phyloP scores from a whole-genome alignment of 2,797 vertebrate genomes.

The Glossophaga mutica region DNA sequence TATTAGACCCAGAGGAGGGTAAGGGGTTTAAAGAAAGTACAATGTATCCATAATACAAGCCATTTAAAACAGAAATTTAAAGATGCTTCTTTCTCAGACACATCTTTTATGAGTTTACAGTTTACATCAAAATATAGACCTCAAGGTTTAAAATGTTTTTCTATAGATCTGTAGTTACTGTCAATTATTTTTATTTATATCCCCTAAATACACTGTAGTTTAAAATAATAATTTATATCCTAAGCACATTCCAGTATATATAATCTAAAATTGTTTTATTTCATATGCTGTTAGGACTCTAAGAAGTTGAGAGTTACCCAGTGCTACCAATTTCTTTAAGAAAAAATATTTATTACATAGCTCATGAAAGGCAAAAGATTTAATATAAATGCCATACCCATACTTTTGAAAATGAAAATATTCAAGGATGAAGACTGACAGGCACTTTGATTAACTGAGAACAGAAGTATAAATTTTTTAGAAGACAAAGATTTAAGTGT shows the following conservation, averaged over 20 bases:
- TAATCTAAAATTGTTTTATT: background rate
- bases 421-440: background rate
- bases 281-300: background rate
- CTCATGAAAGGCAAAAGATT: background rate
- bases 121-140: background rate
- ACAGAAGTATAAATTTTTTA: background rate
- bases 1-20: background rate
- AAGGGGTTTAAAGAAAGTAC: background rate
- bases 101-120: background rate
- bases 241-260: background rate
- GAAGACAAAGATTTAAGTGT: background rate
- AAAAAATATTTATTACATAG: slow-evolving; percentile 15
- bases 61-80: background rate
- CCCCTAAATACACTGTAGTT: background rate
- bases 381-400: background rate
- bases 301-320: background rate
- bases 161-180: background rate
- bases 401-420: slow-evolving; percentile 12
- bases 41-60: background rate
- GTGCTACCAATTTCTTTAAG: background rate
- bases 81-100: background rate
- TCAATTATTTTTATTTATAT: background rate
- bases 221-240: background rate
- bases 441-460: background rate
- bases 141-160: slow-evolving; percentile 37